phyloP scores from a whole-genome alignment of 2,113 vertebrate genomes.

The Phalacrocorax carbo region DNA sequence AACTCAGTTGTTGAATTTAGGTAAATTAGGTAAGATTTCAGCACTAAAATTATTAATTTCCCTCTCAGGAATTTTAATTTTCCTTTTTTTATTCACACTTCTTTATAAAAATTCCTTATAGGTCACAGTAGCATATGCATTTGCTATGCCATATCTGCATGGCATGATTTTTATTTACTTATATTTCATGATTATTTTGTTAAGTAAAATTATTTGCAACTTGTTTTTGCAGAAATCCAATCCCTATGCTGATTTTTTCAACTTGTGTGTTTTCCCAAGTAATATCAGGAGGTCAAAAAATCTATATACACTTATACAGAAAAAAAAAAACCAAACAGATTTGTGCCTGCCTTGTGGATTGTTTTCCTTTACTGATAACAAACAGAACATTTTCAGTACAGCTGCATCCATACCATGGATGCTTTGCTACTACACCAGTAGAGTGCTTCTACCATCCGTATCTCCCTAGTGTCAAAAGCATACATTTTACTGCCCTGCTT shows the following conservation, averaged over 20 bases:
- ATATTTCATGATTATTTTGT: neutral
- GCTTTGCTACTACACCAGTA: neutral
- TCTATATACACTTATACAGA: neutral
- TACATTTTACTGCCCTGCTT: neutral
- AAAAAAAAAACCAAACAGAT: neutral
- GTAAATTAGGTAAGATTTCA: neutral
- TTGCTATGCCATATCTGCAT: neutral
- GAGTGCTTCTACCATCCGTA: accelerated
- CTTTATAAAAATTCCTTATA: neutral
- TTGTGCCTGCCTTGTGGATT: neutral
- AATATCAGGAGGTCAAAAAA: neutral
- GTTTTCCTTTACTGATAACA: neutral
- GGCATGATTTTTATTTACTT: neutral
- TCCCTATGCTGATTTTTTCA: neutral
- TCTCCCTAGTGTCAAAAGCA: neutral
- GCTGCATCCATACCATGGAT: neutral
- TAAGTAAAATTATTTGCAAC: neutral
- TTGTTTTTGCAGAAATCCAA: neutral
- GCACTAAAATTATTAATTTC: neutral
- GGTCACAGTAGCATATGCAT: neutral
- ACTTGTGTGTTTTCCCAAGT: neutral
- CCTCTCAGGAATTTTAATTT: neutral
- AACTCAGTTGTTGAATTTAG: neutral
- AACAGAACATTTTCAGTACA: neutral
- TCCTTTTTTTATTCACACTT: neutral